phyloP scores from a whole-genome alignment of 1,140 invertebrate species.

The Nymphalis io region DNA sequence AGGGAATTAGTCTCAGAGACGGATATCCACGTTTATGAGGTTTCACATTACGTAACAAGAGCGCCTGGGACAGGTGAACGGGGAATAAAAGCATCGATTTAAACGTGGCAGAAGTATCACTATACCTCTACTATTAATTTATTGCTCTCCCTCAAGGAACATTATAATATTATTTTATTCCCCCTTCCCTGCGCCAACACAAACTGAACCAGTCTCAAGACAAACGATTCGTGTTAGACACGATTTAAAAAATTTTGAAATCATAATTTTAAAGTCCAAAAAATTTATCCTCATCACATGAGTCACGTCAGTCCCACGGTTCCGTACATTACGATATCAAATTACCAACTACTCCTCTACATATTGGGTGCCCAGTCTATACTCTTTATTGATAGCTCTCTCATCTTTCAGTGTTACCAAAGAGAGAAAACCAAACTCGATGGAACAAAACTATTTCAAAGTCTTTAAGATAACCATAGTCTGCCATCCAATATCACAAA shows the following conservation, averaged over 20 bases:
- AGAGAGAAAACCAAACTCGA: constrained; percentile 12
- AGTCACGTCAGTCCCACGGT: constrained; percentile 75
- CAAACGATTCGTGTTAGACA: constrained; percentile 73
- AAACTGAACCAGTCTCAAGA: constrained; percentile 69
- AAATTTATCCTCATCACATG: constrained; percentile 76
- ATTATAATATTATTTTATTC: neutral
- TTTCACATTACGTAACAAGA: constrained; percentile 23
- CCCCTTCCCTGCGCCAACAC: constrained; percentile 25
- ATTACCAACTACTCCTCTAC: constrained; percentile 54
- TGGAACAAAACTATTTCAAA: constrained; percentile 5
- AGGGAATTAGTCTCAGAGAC: neutral
- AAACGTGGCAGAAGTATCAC: neutral
- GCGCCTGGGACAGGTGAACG: constrained; percentile 8
- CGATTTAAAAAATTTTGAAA: constrained; percentile 64
- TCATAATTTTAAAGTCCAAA: constrained; percentile 54
- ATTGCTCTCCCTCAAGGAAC: neutral
- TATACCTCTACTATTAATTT: too few species aligned
- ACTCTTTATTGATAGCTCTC: constrained; percentile 10
- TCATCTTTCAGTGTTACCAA: constrained; percentile 1
- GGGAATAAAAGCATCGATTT: neutral
- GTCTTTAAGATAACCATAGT: neutral
- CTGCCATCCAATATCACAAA: constrained; percentile 12
- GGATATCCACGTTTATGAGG: constrained; percentile 23
- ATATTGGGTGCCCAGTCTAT: constrained; percentile 57
- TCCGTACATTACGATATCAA: constrained; percentile 64